Conservation (phyloP, 2,888 invertebrate species). For the Drosophila nigritarsus region DNA sequence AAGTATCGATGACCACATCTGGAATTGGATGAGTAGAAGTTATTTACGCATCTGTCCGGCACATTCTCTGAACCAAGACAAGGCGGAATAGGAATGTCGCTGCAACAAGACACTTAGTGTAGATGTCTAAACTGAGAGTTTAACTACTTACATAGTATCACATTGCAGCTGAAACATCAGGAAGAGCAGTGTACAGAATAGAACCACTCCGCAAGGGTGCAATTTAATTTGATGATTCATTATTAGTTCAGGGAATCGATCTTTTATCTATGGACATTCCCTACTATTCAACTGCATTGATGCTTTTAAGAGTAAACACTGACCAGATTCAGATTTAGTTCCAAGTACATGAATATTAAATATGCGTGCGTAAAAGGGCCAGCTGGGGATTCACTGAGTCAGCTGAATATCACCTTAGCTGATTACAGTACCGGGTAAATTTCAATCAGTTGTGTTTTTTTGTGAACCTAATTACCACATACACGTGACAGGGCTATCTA, state of each 20-base stretch:
- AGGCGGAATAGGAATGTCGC: slow-evolving; percentile 1
- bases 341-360: background rate
- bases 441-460: background rate
- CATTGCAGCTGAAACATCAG: slow-evolving; percentile 4
- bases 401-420: background rate
- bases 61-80: slow-evolving; percentile 6
- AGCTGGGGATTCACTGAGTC: background rate
- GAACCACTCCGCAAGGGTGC: background rate
- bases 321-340: background rate
- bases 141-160: slow-evolving; percentile 23
- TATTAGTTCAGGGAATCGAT: background rate
- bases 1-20: slow-evolving; percentile 10
- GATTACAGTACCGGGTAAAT: background rate
- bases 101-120: background rate
- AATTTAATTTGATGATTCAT: background rate
- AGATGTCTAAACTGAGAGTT: background rate
- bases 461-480: background rate
- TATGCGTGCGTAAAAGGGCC: background rate
- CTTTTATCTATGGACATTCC: background rate
- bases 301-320: background rate
- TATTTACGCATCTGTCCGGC: background rate
- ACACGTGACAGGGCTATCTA: slow-evolving; percentile 2
- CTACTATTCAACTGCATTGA: background rate
- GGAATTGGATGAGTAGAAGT: background rate
- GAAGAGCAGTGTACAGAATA: background rate